Conservation (phyloP, 2,797 vertebrate genomes). For the Scleropages formosus region DNA sequence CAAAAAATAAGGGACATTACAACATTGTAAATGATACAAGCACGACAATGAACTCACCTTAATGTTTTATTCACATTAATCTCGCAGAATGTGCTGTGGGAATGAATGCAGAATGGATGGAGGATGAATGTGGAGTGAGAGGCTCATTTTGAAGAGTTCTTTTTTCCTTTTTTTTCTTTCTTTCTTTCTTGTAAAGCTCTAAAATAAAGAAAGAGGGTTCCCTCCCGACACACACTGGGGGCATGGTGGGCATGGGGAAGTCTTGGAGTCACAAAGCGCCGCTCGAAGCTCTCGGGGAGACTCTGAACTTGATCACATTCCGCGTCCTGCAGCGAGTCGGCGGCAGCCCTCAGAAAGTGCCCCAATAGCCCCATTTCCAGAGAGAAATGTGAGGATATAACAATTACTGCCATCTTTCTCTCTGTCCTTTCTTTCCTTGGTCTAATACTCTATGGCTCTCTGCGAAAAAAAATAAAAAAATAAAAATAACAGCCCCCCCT, state of each 20-base stretch:
- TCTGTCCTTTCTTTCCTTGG: constrained; percentile 71
- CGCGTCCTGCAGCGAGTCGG: constrained; percentile 90
- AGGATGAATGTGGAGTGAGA: constrained; percentile 63
- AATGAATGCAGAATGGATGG: constrained; percentile 67
- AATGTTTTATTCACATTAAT: constrained; percentile 64
- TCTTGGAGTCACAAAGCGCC: constrained; percentile 83
- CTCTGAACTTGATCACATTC: constrained; percentile 98
- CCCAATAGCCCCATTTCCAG: constrained; percentile 77
- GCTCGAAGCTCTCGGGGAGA: constrained; percentile 85
- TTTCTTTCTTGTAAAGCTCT: constrained; percentile 59
- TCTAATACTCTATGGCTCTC: constrained; percentile 73
- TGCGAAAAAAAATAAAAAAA: constrained; percentile 59
- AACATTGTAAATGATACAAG: constrained; percentile 38
- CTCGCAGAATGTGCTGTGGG: constrained; percentile 63
- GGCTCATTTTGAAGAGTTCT: constrained; percentile 66
- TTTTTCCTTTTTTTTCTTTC: constrained; percentile 64
- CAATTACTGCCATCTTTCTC: constrained; percentile 81
- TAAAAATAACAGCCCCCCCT: too few relatives aligned
- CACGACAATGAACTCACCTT: constrained; percentile 78
- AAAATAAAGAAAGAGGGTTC: constrained; percentile 81
- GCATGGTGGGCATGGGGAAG: constrained; percentile 74
- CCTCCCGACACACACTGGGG: constrained; percentile 76
- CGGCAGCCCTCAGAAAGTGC: constrained; percentile 74
- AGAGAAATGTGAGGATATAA: constrained; percentile 73
- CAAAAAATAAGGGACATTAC: not conserved